A percentile compares a stretch with the other conserved stretches of the same genome.
phyloP scores from a whole-genome alignment of 2,113 vertebrate genomes.

The Trichomycterus rosablanca region DNA sequence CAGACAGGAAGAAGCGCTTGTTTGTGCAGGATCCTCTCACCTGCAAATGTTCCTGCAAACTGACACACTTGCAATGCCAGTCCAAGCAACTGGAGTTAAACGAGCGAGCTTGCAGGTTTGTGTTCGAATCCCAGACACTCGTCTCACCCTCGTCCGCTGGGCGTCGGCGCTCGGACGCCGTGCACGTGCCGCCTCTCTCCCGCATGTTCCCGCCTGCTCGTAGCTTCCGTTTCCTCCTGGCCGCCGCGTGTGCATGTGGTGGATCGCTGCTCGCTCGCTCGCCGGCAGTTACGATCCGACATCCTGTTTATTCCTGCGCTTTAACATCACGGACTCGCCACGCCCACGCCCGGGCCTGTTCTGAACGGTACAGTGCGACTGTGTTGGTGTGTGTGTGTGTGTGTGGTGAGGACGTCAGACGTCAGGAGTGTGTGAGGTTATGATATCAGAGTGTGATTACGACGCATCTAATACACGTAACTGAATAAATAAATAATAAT shows the following conservation, averaged over 20 bases:
- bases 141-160: slow-evolving; percentile 19
- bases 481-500: no score
- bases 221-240: slow-evolving; percentile 23
- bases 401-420: no score
- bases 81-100: slow-evolving; percentile 98
- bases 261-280: no score
- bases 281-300: no score
- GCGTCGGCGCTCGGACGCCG: slow-evolving; percentile 38
- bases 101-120: slow-evolving; percentile 99
- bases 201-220: slow-evolving; percentile 67
- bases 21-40: slow-evolving; percentile 96
- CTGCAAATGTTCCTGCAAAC: slow-evolving; percentile 99
- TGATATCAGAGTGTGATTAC: no score
- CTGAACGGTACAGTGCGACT: slow-evolving; percentile 11
- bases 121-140: slow-evolving; percentile 53
- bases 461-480: no score
- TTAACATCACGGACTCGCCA: no score
- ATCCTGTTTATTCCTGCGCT: no score
- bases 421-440: no score
- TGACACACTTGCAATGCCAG: slow-evolving; percentile 96
- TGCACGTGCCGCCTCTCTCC: not conserved
- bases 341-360: not conserved
- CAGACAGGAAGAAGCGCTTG: slow-evolving; percentile 96
- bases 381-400: slow-evolving; percentile 4
- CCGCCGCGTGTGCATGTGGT: no score